Base-by-base conservation (phyloP, 1,140 invertebrate species). In the Rhyacophila brunnea region DNA sequence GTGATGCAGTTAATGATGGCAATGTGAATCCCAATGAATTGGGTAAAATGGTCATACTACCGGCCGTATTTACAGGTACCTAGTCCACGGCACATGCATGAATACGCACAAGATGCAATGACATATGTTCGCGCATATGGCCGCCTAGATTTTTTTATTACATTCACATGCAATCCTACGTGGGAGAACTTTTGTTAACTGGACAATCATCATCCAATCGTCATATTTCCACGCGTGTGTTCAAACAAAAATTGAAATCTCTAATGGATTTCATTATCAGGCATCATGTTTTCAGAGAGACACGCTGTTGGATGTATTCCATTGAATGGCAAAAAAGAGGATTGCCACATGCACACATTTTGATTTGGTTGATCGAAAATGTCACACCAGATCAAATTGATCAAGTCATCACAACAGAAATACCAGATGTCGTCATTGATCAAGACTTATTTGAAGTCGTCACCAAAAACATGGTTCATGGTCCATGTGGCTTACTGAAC, bases 391-490 rank as follows among this genome's bases (percentile, higher is more conserved):
- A 17, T 46, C 3, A 53, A 53, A 53, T 44, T 47, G 51, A 53
- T 46, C 45, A 47, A 46, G 36, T 44, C 13, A 53, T 53, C 15
- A 47, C 5, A 23, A 36, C 51, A 47, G 51, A 53, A 46, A 17
- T 53, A 3, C 51, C 51, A 54, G 13, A 73, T 85, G 32, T 77
- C 11, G 17, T 51, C 13, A 67, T 23, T 34, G 71, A 81, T 68
- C 68, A 65, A 49, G 6, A 46, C 13, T 54, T 81, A 14, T 69
- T 65, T 69, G 67, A 71, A n/a, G 65, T 71, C 50, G 64, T 77
- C 10, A 72, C 51, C 1, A 70, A 46, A 60, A 71, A 72, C 50
- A 79, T 80, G 79, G 77, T 81, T 58, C 79, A 81, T 71, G 78
- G 79, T 7, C 79, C 77, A 58, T 81, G 76, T 68, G 78, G 74